These are phyloP conservation scores for Chironomus riparius DNA, from an alignment of 2,888 invertebrate species.

Conservation along the genomic window DNA sequence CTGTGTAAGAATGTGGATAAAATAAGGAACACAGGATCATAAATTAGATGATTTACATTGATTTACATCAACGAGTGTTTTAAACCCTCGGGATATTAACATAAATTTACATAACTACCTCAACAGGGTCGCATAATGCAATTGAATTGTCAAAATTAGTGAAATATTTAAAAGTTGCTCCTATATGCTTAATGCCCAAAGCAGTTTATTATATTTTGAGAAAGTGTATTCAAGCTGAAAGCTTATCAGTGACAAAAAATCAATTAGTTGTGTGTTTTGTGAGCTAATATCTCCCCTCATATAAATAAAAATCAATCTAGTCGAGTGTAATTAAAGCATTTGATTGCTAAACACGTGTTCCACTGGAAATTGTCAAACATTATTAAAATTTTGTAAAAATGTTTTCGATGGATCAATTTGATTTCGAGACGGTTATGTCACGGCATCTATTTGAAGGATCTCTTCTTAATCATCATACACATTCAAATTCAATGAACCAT, in stretches of 20 bases:
- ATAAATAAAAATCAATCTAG: slow-evolving; percentile 4
- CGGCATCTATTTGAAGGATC: slow-evolving; percentile 50
- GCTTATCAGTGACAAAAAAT: slow-evolving; percentile 21
- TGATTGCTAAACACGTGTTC: slow-evolving; percentile 8
- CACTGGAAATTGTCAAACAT: not conserved
- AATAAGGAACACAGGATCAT: not conserved
- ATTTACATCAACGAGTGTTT: not conserved
- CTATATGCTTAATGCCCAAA: not conserved
- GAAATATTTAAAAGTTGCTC: not conserved
- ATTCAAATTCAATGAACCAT: not conserved
- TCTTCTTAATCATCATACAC: not conserved
- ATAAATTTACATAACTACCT: slow-evolving; percentile 18
- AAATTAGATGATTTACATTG: not conserved
- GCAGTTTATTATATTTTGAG: not conserved
- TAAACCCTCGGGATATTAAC: not conserved
- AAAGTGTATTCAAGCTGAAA: slow-evolving; percentile 1
- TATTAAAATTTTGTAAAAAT: slow-evolving; percentile 35
- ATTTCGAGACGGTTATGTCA: slow-evolving; percentile 56
- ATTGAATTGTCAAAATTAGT: slow-evolving; percentile 9
- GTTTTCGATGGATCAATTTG: slow-evolving; percentile 60
- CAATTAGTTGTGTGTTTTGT: slow-evolving; percentile 2
- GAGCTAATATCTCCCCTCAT: slow-evolving; percentile 16
- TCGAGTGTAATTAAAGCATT: slow-evolving; percentile 8
- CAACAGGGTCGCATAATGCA: not conserved
- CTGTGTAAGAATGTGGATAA: not conserved